Evolutionary conservation across 2,797 vertebrate species (phyloP).

Genomic region (Enteromius afrohamiltoni): DNA sequence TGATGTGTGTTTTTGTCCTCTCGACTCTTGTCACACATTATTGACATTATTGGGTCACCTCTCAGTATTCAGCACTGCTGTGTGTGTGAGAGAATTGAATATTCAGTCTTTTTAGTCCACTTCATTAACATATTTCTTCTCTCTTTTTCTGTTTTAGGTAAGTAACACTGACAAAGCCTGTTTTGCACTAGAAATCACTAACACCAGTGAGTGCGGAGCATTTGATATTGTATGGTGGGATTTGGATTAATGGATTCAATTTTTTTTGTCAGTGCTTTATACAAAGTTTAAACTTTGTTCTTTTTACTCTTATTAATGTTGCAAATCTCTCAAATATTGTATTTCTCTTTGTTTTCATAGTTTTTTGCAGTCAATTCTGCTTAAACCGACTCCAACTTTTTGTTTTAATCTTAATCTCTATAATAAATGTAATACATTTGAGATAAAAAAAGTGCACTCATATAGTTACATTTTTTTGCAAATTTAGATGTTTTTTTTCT

Average conservation of each 20-base stretch:
- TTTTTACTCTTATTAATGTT: not conserved
- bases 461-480: not conserved
- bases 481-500: not conserved
- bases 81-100: not conserved
- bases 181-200: not conserved
- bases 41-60: constrained; percentile 24
- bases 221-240: not conserved
- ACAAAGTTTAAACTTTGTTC: not conserved
- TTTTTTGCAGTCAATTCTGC: not conserved
- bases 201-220: not conserved
- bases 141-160: constrained; percentile 47
- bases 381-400: not conserved
- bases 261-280: not conserved
- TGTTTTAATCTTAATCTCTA: not conserved
- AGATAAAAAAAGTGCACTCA: not conserved
- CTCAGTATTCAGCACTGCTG: constrained; percentile 1
- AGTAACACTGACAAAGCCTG: constrained; percentile 29
- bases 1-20: constrained; percentile 17
- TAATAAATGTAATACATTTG: no score
- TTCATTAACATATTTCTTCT: constrained; percentile 24
- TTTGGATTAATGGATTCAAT: not conserved
- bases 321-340: not conserved
- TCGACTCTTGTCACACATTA: constrained; percentile 12
- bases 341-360: not conserved
- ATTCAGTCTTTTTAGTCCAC: not conserved